A percentile compares a stretch with the other conserved stretches of the same genome.
These are phyloP conservation scores for Lepisosteus oculatus DNA, from an alignment of 2,113 vertebrate species.

Conservation along the genomic window DNA sequence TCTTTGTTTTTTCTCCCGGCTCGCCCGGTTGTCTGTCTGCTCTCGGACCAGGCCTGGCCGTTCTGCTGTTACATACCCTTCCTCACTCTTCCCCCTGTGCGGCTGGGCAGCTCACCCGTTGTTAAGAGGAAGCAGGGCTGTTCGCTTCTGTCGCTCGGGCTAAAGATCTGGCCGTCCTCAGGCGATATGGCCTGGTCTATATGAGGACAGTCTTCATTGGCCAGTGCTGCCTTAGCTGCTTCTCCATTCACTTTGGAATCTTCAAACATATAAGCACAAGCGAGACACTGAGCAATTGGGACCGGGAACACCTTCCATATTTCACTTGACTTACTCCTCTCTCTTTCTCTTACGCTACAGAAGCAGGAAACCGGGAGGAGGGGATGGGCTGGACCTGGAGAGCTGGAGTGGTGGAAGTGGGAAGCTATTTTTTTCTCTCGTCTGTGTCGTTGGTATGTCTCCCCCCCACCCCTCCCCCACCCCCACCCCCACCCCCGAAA, in stretches of 20 bases:
- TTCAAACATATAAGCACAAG: conserved; percentile 79
- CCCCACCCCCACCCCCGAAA: too few relatives aligned
- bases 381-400: conserved; percentile 4
- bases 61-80: conserved; percentile 88
- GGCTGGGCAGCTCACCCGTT: conserved; percentile 93
- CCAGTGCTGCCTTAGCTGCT: conserved; percentile 93
- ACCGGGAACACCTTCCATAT: too few relatives aligned
- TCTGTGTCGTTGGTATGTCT: not conserved
- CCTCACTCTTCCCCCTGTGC: conserved; percentile 93
- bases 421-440: not conserved
- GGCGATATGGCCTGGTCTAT: conserved; percentile 98
- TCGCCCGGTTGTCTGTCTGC: not conserved
- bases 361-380: not conserved
- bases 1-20: not conserved
- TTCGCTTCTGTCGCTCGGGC: conserved; percentile 84
- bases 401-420: not conserved
- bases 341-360: not conserved
- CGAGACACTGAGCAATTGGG: conserved; percentile 64
- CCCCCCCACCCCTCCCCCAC: too few relatives aligned
- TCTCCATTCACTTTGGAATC: conserved; percentile 98
- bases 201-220: conserved; percentile 97
- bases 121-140: conserved; percentile 98
- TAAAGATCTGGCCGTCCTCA: conserved; percentile 87
- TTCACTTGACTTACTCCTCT: not conserved
- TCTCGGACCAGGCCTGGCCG: not conserved